Evolutionary conservation across 2,797 vertebrate genomes (phyloP).

Genomic region (Leptoclinus maculatus): DNA sequence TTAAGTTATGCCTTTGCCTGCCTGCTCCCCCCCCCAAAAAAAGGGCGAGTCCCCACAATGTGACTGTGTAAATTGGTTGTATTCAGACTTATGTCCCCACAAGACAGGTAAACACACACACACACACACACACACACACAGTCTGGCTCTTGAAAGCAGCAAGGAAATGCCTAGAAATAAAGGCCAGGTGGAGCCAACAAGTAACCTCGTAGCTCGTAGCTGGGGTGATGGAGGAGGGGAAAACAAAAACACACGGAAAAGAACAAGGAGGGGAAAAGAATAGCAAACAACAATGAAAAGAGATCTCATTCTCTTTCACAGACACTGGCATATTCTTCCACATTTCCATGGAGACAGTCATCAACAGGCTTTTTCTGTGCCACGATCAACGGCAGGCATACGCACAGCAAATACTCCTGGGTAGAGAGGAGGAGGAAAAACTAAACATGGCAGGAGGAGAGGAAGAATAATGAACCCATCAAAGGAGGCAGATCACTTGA

Average conservation of each 20-base stretch:
- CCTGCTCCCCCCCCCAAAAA: too few relatives aligned
- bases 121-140: background rate
- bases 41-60: background rate
- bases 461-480: slow-evolving; percentile 64
- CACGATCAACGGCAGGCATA: slow-evolving; percentile 56
- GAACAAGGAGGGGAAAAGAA: slow-evolving; percentile 23
- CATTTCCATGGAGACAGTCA: slow-evolving; percentile 64
- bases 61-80: too few relatives aligned
- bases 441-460: slow-evolving; percentile 52
- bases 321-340: slow-evolving; percentile 47
- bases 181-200: slow-evolving; percentile 62
- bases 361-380: slow-evolving; percentile 63
- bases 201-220: slow-evolving; percentile 16
- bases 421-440: slow-evolving; percentile 45
- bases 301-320: slow-evolving; percentile 62
- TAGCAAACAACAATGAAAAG: slow-evolving; percentile 63
- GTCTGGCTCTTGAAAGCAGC: slow-evolving; percentile 39
- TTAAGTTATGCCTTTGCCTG: background rate
- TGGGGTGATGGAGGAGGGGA: slow-evolving; percentile 10
- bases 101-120: too few relatives aligned
- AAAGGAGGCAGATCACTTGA: slow-evolving; percentile 42
- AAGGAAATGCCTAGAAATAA: slow-evolving; percentile 69
- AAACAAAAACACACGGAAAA: slow-evolving; percentile 19
- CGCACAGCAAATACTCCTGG: slow-evolving; percentile 58
- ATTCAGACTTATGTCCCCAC: too few relatives aligned